A percentile compares a stretch with the other conserved stretches of the same genome.
Evolutionary conservation across 2,797 vertebrate genomes (phyloP).

Genomic region (Ataeniobius toweri): DNA sequence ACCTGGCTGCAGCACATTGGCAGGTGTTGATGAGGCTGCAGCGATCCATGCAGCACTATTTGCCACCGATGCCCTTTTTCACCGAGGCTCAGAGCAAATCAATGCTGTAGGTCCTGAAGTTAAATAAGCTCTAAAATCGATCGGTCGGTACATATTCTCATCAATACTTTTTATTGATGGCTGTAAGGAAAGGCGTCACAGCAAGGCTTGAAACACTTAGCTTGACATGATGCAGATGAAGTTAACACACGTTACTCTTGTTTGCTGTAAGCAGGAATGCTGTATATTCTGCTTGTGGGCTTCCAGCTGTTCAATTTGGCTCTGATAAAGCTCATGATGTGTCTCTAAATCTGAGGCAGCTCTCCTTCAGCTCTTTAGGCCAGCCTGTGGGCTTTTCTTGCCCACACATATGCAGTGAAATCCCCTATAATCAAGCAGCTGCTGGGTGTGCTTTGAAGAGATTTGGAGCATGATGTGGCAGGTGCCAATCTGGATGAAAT

Average conservation of each 20-base stretch:
- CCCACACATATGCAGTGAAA: constrained; percentile 55
- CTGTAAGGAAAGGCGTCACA: constrained; percentile 25
- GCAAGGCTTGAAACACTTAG: constrained; percentile 2
- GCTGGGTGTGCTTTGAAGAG: constrained; percentile 60
- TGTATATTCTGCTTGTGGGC: constrained; percentile 17
- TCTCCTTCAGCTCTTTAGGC: constrained; percentile 36
- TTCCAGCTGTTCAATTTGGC: constrained; percentile 26
- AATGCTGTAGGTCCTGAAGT: constrained; percentile 57
- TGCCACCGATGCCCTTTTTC: constrained; percentile 50
- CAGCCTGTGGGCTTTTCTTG: constrained; percentile 48
- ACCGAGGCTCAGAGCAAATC: constrained; percentile 55
- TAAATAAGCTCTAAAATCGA: constrained; percentile 62
- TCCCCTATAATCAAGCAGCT: constrained; percentile 74
- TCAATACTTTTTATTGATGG: constrained; percentile 50
- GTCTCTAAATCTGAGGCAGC: constrained; percentile 57
- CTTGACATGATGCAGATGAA: constrained; percentile 18
- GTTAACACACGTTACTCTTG: constrained; percentile 18
- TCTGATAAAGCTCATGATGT: constrained; percentile 29
- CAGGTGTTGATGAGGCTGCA: constrained; percentile 44
- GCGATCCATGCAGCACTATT: constrained; percentile 59
- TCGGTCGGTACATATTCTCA: constrained; percentile 38
- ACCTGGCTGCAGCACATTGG: constrained; percentile 37
- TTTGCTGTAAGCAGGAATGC: constrained; percentile 8
- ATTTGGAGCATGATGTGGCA: constrained; percentile 66
- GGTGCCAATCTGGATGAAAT: constrained; percentile 66